Conservation (phyloP, 2,113 vertebrate genomes). For the Brevimyrus niger region DNA sequence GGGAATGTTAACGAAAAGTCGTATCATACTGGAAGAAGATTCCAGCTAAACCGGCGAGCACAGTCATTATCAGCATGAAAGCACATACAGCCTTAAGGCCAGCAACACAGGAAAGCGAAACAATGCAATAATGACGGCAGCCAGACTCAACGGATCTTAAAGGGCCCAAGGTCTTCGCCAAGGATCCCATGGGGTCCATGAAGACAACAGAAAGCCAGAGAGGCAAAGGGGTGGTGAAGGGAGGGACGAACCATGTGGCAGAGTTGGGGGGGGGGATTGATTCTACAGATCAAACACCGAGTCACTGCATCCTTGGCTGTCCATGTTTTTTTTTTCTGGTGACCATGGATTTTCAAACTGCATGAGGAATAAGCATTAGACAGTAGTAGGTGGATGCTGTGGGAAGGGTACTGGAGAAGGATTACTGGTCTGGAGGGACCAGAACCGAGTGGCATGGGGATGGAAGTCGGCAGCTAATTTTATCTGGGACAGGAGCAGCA, state of each 20-base stretch:
- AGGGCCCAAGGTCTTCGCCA: background rate
- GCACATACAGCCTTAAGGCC: background rate
- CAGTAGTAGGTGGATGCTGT: background rate
- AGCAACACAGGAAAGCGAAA: background rate
- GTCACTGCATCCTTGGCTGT: background rate
- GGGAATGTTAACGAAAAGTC: background rate
- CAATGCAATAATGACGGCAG: background rate
- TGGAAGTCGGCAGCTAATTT: background rate
- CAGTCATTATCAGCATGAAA: background rate
- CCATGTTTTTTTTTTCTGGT: background rate
- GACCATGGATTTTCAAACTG: background rate
- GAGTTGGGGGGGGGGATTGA: background rate
- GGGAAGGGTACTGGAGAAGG: background rate
- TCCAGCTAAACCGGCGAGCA: background rate
- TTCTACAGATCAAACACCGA: background rate
- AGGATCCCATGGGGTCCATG: background rate
- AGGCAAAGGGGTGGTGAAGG: background rate
- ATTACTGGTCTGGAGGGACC: background rate
- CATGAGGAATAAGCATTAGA: background rate
- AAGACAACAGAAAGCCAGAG: background rate
- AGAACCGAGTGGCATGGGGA: background rate
- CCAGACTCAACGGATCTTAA: background rate
- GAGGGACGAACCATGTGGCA: background rate
- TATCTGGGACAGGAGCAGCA: background rate
- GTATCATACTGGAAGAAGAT: background rate